Percentiles rank a stretch among this genome's conserved stretches.
These are phyloP conservation scores for Trochalopteron elliotii DNA, from an alignment of 2,113 vertebrate genomes.

Conservation along the genomic window DNA sequence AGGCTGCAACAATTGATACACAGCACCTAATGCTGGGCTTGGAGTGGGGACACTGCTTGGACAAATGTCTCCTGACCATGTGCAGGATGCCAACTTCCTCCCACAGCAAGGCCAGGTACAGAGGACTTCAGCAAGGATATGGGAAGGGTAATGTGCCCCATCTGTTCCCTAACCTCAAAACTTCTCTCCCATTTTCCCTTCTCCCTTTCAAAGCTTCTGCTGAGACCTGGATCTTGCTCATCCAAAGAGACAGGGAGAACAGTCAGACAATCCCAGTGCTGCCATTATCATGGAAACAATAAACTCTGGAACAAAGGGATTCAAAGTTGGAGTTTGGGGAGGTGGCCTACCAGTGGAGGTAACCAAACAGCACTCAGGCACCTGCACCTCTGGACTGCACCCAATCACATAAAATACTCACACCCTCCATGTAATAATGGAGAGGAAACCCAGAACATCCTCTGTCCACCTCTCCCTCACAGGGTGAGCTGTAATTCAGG, in stretches of 20 bases:
- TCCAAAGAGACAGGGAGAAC: neutral
- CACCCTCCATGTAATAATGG: accelerated
- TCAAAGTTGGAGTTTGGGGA: neutral
- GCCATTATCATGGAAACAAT: neutral
- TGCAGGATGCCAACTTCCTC: neutral
- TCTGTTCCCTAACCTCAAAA: neutral
- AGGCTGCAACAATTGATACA: neutral
- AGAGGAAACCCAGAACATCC: neutral
- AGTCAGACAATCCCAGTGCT: neutral
- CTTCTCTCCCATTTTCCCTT: neutral
- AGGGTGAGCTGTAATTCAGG: neutral
- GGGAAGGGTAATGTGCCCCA: neutral
- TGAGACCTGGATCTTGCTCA: neutral
- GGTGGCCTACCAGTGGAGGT: neutral
- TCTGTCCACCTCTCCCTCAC: neutral
- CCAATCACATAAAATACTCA: accelerated
- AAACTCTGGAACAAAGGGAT: neutral
- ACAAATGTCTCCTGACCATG: neutral
- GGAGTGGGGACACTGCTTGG: neutral
- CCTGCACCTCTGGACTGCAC: neutral
- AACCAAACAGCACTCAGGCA: neutral
- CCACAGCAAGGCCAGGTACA: neutral
- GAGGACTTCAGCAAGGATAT: accelerated
- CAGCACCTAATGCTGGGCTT: accelerated
- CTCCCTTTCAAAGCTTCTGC: neutral